phyloP scores from a whole-genome alignment of 1,140 invertebrate species.

The Babylonia areolata region DNA sequence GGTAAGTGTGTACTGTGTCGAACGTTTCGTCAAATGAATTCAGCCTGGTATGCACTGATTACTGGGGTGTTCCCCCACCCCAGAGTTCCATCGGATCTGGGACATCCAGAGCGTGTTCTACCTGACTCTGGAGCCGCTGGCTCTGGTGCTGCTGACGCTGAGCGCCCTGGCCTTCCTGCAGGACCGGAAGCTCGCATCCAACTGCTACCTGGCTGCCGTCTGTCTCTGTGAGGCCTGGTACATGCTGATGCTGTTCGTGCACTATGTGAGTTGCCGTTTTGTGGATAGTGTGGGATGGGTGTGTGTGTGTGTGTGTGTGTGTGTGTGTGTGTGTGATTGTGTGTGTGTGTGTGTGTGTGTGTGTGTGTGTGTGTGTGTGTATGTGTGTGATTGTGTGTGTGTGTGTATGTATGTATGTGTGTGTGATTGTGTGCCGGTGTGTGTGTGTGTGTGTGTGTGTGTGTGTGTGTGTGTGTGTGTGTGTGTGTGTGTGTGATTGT shows the following conservation, averaged over 20 bases:
- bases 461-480: neutral
- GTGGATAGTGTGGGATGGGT: no score
- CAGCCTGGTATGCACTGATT: no score
- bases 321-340: neutral
- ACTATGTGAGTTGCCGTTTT: conserved; percentile 21
- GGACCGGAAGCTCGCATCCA: conserved; percentile 3
- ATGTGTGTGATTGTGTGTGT: no score
- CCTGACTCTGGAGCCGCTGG: conserved; percentile 3
- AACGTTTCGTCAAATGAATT: no score
- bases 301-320: neutral
- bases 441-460: neutral
- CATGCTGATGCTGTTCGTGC: conserved; percentile 14
- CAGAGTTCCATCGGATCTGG: neutral
- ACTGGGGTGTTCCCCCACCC: neutral
- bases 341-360: no score
- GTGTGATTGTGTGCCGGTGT: neutral
- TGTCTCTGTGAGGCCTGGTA: conserved; percentile 18
- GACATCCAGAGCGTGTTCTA: neutral
- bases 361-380: no score
- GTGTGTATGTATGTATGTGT: neutral
- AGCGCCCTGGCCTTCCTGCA: neutral
- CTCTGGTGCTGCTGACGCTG: neutral
- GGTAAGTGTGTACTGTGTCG: no score
- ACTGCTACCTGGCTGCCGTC: conserved; percentile 9
- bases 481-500: neutral